Conservation (phyloP, 2,797 vertebrate species). For the Petrocephalus sullivani region DNA sequence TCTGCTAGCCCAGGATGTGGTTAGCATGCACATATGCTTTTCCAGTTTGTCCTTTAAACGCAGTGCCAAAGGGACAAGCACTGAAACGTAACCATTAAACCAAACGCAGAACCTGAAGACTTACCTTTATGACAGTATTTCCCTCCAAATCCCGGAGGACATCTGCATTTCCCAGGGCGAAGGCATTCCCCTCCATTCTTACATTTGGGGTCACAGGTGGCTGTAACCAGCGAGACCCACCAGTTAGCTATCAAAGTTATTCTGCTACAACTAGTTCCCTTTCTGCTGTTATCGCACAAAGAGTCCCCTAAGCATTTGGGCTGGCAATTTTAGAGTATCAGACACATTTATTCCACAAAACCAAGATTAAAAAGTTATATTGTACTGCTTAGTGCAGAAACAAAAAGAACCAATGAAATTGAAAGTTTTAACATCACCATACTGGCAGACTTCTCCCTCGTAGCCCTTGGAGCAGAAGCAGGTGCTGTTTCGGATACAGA, state of each 20-base stretch:
- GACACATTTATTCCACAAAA: not conserved
- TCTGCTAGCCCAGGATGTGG: not conserved
- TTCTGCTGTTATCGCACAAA: conserved; percentile 4
- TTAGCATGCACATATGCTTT: not conserved
- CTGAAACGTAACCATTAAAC: not conserved
- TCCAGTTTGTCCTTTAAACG: not conserved
- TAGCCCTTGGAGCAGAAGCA: conserved; percentile 76
- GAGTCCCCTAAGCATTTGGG: not conserved
- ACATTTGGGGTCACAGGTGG: conserved; percentile 79
- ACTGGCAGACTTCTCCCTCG: conserved; percentile 74
- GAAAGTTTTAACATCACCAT: conserved; percentile 56
- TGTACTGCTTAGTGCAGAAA: not conserved
- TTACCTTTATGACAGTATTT: conserved; percentile 79
- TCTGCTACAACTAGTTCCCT: not conserved
- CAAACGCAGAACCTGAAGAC: not conserved
- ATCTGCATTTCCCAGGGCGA: conserved; percentile 78
- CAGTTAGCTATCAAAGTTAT: not conserved
- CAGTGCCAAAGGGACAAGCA: not conserved
- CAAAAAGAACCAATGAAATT: not conserved
- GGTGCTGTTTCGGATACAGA: conserved; percentile 76
- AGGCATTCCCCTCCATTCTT: conserved; percentile 79
- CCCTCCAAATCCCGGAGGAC: conserved; percentile 69
- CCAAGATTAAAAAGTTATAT: not conserved
- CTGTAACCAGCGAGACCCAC: conserved; percentile 47
- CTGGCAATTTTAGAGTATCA: not conserved